Percentiles rank a stretch among this genome's conserved stretches.
These are phyloP conservation scores for Halictus ligatus DNA, from an alignment of 2,888 invertebrate genomes.

Conservation along the genomic window DNA sequence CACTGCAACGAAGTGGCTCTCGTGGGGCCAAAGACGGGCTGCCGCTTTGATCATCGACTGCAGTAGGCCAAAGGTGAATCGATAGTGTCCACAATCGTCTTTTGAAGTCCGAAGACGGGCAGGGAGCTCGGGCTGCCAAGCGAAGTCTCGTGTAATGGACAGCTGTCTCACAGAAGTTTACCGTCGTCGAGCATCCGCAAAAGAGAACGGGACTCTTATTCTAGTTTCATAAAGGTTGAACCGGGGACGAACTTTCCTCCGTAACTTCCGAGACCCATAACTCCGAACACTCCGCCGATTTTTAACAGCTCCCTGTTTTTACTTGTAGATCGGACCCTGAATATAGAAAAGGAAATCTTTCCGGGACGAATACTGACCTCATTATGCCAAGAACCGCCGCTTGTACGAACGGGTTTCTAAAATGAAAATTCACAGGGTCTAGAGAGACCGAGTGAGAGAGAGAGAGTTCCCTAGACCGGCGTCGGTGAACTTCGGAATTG, in stretches of 20 bases:
- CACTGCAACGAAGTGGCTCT: not conserved
- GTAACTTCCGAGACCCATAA: constrained; percentile 9
- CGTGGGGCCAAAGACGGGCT: not conserved
- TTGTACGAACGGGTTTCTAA: not conserved
- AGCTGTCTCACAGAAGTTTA: constrained; percentile 18
- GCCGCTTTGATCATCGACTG: constrained; percentile 10
- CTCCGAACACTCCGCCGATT: constrained; percentile 8
- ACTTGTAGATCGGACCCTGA: constrained; percentile 9
- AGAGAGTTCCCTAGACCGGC: not conserved
- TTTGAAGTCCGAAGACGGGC: constrained; percentile 2
- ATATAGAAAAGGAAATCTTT: constrained; percentile 11
- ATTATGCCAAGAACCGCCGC: not conserved
- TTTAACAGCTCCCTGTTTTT: constrained; percentile 21
- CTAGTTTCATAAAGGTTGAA: constrained; percentile 9
- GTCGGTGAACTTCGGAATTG: constrained; percentile 29
- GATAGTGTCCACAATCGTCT: constrained; percentile 10
- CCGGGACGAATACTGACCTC: not conserved
- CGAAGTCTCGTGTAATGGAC: constrained; percentile 14
- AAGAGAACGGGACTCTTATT: constrained; percentile 1
- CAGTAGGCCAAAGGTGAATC: constrained; percentile 13
- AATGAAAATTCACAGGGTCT: constrained; percentile 21
- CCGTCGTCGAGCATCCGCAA: not conserved
- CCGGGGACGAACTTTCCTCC: not conserved
- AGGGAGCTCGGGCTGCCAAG: not conserved
- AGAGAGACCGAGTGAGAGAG: not conserved